Base-by-base conservation (phyloP, 2,113 vertebrate species). In the Jacana jacana region DNA sequence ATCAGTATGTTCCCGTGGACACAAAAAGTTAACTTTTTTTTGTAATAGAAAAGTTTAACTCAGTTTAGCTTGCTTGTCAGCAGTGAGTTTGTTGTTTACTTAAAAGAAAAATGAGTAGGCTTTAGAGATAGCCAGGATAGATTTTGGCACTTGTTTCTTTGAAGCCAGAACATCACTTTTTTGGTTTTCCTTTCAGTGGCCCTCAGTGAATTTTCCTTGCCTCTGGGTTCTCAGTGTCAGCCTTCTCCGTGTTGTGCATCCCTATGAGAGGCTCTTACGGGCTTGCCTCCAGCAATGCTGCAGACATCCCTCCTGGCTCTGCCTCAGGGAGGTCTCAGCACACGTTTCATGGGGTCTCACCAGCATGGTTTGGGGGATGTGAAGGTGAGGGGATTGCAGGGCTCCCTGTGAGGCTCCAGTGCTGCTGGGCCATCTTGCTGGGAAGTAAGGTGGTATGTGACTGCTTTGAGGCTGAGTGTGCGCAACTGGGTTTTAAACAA, bases 271-370 rank as follows among this genome's bases (percentile, higher is more conserved):
- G 25, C 58, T 83, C 60, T 61, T 9, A 6, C 0, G 1, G 68
- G 25, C 33, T 71, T 3, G 2, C 19, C 28, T 25, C 40, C 22
- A 39, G 57, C 64, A 20, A 35, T 7, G 33, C 39, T 81, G 14
- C 27, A 12, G 16, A 10, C 11, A 35, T 31, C 8, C 27, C 40
- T 76, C 22, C 23, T 1, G 4, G 10, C n/a, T 46, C 52, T 69
- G n/a, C 18, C 30, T 30, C 28, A 0, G 0, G 48, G 44, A 57
- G 28, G 15, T 52, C 30, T 78, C 2, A 0, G 19, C 46, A 44
- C 19, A 1, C 4, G 1, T 57, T 70, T 65, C 11, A 2, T 4
- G 13, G 57, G 17, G 27, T 60, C 28, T 51, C n/a, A 30, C 7
- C 8, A 2, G 48, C 35, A 10, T 6, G 7, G 19, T 51, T 51